These are phyloP conservation scores for Turdus rufiventris DNA, from an alignment of 2,113 vertebrate species.

Conservation along the genomic window DNA sequence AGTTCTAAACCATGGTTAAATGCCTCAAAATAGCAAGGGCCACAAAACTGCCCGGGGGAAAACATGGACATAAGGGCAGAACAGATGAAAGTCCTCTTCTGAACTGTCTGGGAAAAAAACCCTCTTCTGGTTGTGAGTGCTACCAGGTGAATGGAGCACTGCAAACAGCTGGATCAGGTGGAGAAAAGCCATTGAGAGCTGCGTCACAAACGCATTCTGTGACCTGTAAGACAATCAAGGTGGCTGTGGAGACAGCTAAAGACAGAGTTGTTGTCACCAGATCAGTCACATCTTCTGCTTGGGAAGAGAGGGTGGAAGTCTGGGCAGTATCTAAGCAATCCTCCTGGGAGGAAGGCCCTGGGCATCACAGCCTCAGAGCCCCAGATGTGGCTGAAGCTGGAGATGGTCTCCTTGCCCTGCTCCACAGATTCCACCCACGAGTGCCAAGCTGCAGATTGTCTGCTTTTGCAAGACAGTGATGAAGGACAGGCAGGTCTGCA, in stretches of 20 bases:
- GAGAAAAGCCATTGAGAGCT: neutral
- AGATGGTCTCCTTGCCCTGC: neutral
- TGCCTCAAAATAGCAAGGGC: neutral
- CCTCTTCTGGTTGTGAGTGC: neutral
- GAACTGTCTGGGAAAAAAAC: fast-evolving
- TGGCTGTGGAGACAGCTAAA: neutral
- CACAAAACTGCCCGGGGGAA: neutral
- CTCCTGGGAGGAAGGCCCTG: neutral
- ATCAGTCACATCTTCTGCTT: neutral
- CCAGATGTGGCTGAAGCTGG: neutral
- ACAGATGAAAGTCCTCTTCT: neutral
- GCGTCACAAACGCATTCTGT: neutral
- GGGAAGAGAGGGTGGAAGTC: neutral
- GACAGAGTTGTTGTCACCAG: neutral
- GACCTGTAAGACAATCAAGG: neutral
- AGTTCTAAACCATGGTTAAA: neutral
- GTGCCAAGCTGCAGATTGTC: neutral
- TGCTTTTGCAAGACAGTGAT: neutral
- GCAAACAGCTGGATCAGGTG: neutral
- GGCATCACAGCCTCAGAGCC: neutral
- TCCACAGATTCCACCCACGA: neutral
- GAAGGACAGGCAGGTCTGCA: neutral
- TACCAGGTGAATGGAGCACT: neutral
- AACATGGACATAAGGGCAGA: neutral
- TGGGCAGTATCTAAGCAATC: fast-evolving